These are phyloP conservation scores for Calephelis virginiensis DNA, from an alignment of 1,140 invertebrate species.

Conservation along the genomic window DNA sequence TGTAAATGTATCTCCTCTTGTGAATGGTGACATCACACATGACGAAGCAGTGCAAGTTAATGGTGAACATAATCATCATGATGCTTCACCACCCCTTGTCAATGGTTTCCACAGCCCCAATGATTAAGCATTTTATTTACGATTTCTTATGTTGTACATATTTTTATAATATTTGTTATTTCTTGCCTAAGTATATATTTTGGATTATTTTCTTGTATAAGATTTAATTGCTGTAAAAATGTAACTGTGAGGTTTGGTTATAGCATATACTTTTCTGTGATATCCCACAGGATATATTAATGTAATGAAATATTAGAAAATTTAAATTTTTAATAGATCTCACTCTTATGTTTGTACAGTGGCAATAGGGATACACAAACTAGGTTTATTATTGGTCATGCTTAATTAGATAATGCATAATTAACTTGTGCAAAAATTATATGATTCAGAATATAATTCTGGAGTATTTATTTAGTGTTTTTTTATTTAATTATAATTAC, in stretches of 20 bases:
- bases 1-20: conserved; percentile 33
- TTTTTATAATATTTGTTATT: conserved; percentile 28
- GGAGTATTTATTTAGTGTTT: no score
- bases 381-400: conserved; percentile 21
- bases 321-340: conserved; percentile 42
- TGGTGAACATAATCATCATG: conserved; percentile 45
- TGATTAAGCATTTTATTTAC: conserved; percentile 34
- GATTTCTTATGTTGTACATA: conserved; percentile 18
- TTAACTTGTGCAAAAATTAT: no score
- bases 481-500: no score
- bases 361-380: background rate
- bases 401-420: no score
- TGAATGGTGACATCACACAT: conserved; percentile 32
- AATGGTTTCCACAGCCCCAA: conserved; percentile 65
- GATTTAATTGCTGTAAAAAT: conserved; percentile 47
- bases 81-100: conserved; percentile 43
- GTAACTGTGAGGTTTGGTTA: conserved; percentile 58
- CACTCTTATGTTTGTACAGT: conserved; percentile 59
- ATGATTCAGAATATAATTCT: no score
- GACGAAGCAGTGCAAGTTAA: conserved; percentile 44
- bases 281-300: conserved; percentile 58
- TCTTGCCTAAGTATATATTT: conserved; percentile 45
- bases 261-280: conserved; percentile 43
- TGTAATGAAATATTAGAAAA: conserved; percentile 31
- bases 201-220: conserved; percentile 29